Base-by-base conservation (phyloP, 1,140 invertebrate genomes). In the Sycophila sp. region DNA sequence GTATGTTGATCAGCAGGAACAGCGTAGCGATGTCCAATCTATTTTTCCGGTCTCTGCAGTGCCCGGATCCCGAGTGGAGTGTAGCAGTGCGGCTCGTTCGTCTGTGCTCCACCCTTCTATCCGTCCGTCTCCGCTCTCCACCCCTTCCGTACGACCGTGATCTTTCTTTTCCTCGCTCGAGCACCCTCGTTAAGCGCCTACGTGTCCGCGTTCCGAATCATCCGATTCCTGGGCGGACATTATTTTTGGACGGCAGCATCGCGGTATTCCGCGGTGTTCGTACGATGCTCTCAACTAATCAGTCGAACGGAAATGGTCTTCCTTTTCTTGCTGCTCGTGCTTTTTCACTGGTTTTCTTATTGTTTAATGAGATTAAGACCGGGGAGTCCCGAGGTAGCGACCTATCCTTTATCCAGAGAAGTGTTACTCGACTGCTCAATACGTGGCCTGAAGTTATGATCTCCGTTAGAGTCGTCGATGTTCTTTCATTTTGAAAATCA, bases 101-200 rank as follows among this genome's bases (percentile, higher is more conserved):
- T 28, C 8, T 10, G 45, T 28, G 13, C 36, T 10, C n/a, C 28
- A 7, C 7, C n/a, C 38, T 24, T 51, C 11, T 64, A 17, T 64
- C 26, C 5, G 40, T 11, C 26, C 22, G 13, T 49, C 45, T 30
- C n/a, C n/a, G n/a, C n/a, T n/a, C n/a, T n/a, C n/a, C n/a, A n/a
- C n/a, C n/a, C n/a, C n/a, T n/a, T n/a, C n/a, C n/a, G n/a, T 51
- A 36, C 32, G 11, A 10, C 58, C 53, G n/a, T 38, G 51, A 68
- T 68, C 66, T 65, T 59, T 63, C 67, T 76, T 71, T 19, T 65
- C 51, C 73, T 63, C 69, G 73, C 75, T 76, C 75, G 76, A 76
- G 75, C 71, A 75, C 71, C 66, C 77, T 80, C 76, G 78, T 80
- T 78, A 80, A 80, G 76, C 78, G 73, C 19, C 74, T 77, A 79